These are phyloP conservation scores for Anarhynchus alexandrinus DNA, from an alignment of 2,113 vertebrate genomes.

Conservation along the genomic window DNA sequence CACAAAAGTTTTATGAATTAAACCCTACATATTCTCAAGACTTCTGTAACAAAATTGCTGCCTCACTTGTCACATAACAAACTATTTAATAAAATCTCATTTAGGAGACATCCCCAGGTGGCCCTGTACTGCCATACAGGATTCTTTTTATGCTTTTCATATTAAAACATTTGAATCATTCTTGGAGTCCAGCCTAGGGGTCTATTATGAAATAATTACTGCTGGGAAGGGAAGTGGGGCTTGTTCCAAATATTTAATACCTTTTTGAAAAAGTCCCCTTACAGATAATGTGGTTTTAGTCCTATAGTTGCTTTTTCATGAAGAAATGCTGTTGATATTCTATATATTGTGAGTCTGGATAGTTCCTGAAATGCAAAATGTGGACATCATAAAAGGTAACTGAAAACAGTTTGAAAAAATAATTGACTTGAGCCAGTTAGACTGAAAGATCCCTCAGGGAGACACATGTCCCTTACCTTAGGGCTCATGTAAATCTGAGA, in stretches of 20 bases:
- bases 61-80: not conserved
- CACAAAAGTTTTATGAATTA: not conserved
- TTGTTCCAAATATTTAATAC: not conserved
- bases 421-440: not conserved
- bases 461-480: not conserved
- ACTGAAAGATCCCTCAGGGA: not conserved
- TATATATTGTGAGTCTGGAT: not conserved
- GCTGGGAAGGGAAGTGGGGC: not conserved
- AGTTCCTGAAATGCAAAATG: not conserved
- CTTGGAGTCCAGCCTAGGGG: not conserved
- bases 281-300: not conserved
- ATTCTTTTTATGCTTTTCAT: not conserved
- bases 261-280: not conserved
- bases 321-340: not conserved
- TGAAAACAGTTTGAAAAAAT: not conserved
- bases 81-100: conserved; percentile 1
- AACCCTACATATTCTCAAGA: not conserved
- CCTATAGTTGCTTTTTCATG: not conserved
- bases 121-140: not conserved
- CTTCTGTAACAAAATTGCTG: not conserved
- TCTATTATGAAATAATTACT: conserved; percentile 8
- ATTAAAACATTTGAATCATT: conserved; percentile 19
- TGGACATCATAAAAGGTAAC: not conserved
- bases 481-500: not conserved
- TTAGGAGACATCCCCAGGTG: not conserved